Evolutionary conservation across 1,140 invertebrate genomes (phyloP).

Genomic region (Matsumurasca onukii): DNA sequence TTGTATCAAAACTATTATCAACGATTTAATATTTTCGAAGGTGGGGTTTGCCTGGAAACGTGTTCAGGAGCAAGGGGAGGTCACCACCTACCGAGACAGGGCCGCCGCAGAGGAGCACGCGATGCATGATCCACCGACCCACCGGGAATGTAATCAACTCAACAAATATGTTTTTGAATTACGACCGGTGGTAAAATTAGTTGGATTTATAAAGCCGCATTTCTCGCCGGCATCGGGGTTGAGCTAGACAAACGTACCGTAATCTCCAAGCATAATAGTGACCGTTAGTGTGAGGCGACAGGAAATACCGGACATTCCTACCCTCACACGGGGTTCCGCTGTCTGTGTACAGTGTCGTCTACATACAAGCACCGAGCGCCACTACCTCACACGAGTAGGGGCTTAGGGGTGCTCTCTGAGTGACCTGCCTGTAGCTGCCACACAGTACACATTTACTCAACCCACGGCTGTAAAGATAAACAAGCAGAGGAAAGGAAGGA

Average conservation of each 20-base stretch:
- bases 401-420: too few relatives aligned
- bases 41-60: too few relatives aligned
- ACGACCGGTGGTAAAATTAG: slow-evolving; percentile 15
- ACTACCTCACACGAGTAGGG: too few relatives aligned
- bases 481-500: background rate
- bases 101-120: too few relatives aligned
- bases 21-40: too few relatives aligned
- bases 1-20: too few relatives aligned
- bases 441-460: too few relatives aligned
- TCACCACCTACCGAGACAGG: too few relatives aligned
- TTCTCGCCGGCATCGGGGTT: background rate
- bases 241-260: background rate
- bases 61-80: too few relatives aligned
- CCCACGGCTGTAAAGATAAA: slow-evolving; percentile 20
- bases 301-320: slow-evolving; percentile 20
- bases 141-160: slow-evolving; percentile 8
- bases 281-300: background rate
- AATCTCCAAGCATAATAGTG: slow-evolving; percentile 1
- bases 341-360: background rate
- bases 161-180: slow-evolving; percentile 13
- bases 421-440: too few relatives aligned
- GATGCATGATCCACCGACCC: too few relatives aligned
- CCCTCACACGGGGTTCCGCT: slow-evolving; percentile 2
- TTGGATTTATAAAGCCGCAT: slow-evolving; percentile 1
- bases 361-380: background rate